Evolutionary conservation across 2,888 invertebrate genomes (phyloP).

Genomic region (Silvanus unidentatus): DNA sequence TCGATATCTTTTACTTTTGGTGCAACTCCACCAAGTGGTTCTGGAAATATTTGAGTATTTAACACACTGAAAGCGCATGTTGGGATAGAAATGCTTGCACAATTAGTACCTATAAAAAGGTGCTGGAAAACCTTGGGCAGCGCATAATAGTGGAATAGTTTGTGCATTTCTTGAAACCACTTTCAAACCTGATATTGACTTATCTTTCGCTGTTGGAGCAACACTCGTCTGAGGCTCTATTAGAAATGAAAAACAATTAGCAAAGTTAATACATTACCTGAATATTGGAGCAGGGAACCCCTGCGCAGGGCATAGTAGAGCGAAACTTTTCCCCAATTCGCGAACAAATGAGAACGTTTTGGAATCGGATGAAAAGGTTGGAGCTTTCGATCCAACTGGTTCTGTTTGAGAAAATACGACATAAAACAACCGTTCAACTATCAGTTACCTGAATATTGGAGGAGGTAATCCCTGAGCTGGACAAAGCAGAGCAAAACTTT

Average conservation of each 20-base stretch:
- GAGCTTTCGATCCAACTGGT: constrained; percentile 52
- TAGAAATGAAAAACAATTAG: constrained; percentile 16
- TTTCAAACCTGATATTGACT: constrained; percentile 46
- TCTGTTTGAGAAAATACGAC: constrained; percentile 45
- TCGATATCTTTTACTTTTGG: constrained; percentile 48
- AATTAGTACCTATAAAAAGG: constrained; percentile 42
- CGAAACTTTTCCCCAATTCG: constrained; percentile 40
- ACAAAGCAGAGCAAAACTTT: constrained; percentile 50
- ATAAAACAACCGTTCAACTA: constrained; percentile 2
- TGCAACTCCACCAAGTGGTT: constrained; percentile 47
- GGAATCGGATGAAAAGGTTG: constrained; percentile 45
- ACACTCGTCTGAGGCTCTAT: constrained; percentile 48
- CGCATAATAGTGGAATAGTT: constrained; percentile 46
- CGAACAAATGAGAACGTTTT: constrained; percentile 49
- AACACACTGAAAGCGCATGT: not conserved
- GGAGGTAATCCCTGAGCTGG: constrained; percentile 65
- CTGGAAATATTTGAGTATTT: constrained; percentile 32
- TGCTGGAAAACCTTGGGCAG: constrained; percentile 52
- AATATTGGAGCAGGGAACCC: constrained; percentile 57
- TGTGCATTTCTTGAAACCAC: constrained; percentile 25
- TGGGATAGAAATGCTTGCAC: constrained; percentile 6
- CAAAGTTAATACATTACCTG: constrained; percentile 51
- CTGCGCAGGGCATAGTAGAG: constrained; percentile 53
- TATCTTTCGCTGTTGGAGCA: constrained; percentile 45
- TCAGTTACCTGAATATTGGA: constrained; percentile 63